A percentile compares a stretch with the other conserved stretches of the same genome.
Evolutionary conservation across 2,797 vertebrate species (phyloP).

Genomic region (Agapornis canus): DNA sequence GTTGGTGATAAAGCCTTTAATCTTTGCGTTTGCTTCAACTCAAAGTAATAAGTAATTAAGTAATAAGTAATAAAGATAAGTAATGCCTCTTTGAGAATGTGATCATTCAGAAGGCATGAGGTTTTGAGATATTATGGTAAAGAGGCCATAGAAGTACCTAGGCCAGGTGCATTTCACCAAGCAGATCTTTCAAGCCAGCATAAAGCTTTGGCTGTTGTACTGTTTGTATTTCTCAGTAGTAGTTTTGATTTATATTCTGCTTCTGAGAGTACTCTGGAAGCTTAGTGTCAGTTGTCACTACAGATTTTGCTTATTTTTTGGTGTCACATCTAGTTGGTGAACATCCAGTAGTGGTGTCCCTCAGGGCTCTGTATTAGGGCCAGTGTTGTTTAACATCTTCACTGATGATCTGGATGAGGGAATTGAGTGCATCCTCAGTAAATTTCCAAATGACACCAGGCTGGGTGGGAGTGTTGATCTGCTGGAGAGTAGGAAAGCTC

Average conservation of each 20-base stretch:
- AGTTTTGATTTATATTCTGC: background rate
- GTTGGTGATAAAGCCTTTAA: background rate
- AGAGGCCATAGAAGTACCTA: background rate
- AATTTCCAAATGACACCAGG: background rate
- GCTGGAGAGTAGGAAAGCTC: background rate
- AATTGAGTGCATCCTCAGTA: background rate
- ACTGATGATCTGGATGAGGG: background rate
- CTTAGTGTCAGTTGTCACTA: background rate
- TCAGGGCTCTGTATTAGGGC: background rate
- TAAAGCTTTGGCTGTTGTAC: background rate
- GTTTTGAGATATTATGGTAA: background rate
- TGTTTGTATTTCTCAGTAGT: background rate
- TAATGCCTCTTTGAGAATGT: background rate
- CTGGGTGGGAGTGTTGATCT: background rate
- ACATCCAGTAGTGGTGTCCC: background rate
- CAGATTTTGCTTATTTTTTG: background rate
- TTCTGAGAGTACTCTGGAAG: background rate
- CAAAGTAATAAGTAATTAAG: no score
- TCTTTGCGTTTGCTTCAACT: background rate
- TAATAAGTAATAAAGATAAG: no score
- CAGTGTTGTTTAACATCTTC: background rate
- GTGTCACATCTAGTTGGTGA: background rate
- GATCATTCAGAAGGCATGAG: background rate
- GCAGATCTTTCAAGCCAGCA: background rate
- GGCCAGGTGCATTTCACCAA: background rate